Conservation (phyloP, 2,797 vertebrate genomes). For the Poecile montanus region DNA sequence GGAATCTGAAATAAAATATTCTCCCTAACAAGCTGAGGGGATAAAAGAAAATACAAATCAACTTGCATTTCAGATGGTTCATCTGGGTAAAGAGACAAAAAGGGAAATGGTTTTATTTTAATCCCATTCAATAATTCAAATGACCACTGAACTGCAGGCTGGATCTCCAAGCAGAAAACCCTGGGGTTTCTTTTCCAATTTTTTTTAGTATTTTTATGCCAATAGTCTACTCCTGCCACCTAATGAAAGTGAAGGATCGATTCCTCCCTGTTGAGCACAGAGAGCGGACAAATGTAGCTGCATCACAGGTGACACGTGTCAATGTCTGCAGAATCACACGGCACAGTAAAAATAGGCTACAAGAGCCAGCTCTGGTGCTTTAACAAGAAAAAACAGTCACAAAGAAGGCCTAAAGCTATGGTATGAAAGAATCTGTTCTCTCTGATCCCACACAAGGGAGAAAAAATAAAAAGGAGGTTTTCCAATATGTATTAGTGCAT, state of each 20-base stretch:
- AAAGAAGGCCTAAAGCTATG: constrained; percentile 71
- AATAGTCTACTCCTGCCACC: constrained; percentile 65
- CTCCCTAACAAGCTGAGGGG: constrained; percentile 53
- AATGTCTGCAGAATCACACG: constrained; percentile 66
- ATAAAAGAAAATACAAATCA: constrained; percentile 70
- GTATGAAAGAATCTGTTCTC: constrained; percentile 58
- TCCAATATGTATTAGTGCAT: constrained; percentile 55
- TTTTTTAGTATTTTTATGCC: constrained; percentile 62
- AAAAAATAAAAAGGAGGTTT: constrained; percentile 61
- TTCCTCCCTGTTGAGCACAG: constrained; percentile 66
- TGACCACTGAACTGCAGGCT: constrained; percentile 59
- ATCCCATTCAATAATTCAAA: constrained; percentile 76
- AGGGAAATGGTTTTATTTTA: constrained; percentile 69
- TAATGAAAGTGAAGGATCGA: constrained; percentile 67
- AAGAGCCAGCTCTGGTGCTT: constrained; percentile 50
- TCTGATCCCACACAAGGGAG: constrained; percentile 60
- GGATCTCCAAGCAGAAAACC: constrained; percentile 65
- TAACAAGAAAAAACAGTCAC: constrained; percentile 63
- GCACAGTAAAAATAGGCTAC: constrained; percentile 64
- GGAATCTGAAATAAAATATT: constrained; percentile 69
- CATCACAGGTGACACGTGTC: constrained; percentile 68
- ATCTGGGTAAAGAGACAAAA: constrained; percentile 55
- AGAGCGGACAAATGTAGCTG: constrained; percentile 60
- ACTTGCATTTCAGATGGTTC: constrained; percentile 70
- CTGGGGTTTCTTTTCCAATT: constrained; percentile 54